Evolutionary conservation across 2,797 vertebrate species (phyloP).

Genomic region (Paguma larvata): DNA sequence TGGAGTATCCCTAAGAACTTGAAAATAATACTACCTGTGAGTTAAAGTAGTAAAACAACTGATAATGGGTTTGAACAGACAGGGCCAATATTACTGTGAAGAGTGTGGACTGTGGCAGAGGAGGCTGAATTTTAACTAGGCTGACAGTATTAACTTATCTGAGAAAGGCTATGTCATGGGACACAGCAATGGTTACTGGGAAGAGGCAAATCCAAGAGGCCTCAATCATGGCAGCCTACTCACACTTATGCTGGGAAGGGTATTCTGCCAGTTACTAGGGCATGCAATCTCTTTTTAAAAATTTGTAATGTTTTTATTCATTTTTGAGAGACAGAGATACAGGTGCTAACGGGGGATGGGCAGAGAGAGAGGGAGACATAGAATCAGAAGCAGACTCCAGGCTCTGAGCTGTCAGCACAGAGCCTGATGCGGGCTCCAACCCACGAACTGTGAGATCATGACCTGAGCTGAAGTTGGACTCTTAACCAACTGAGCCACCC

Average conservation of each 20-base stretch:
- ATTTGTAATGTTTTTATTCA: no score
- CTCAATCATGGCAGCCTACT: background rate
- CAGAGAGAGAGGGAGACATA: no score
- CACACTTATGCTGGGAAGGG: background rate
- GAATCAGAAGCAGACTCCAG: no score
- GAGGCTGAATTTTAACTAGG: background rate
- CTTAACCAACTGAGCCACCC: no score
- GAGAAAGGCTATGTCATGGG: background rate
- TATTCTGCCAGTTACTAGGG: background rate
- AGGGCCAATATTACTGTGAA: background rate
- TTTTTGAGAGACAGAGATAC: no score
- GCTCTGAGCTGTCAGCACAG: no score
- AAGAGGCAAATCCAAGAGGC: background rate
- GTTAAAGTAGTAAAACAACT: background rate
- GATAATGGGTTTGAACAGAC: background rate
- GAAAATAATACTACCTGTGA: background rate
- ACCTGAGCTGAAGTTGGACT: no score
- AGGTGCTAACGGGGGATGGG: no score
- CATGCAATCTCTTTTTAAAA: no score
- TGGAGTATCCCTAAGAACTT: background rate
- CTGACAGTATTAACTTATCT: background rate
- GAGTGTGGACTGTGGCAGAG: background rate
- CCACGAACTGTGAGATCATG: no score
- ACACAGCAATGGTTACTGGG: background rate
- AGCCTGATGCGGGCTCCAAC: no score